Conservation (phyloP, 2,888 invertebrate genomes). For the Adela reaumurella region DNA sequence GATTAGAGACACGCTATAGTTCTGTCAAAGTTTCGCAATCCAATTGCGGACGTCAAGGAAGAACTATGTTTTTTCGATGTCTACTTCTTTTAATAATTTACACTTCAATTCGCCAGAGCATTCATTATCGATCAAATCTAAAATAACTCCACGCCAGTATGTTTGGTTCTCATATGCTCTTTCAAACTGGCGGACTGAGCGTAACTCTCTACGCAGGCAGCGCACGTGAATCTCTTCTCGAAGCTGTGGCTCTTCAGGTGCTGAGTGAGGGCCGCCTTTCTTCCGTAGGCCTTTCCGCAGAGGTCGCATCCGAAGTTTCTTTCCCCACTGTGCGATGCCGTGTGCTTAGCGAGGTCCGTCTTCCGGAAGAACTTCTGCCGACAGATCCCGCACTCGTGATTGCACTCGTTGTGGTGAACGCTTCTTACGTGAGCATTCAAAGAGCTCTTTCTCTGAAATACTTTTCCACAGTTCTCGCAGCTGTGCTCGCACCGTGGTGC, state of each 20-base stretch:
- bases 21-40: too few species aligned
- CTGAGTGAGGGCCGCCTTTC: constrained; percentile 55
- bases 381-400: constrained; percentile 34
- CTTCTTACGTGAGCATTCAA: constrained; percentile 42
- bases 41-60: too few species aligned
- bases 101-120: too few species aligned
- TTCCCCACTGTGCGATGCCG: constrained; percentile 52
- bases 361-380: constrained; percentile 34
- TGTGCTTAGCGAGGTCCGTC: constrained; percentile 41
- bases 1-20: too few species aligned
- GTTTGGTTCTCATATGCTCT: neutral
- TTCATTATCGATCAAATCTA: too few species aligned
- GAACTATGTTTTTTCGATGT: too few species aligned
- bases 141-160: neutral
- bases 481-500: constrained; percentile 26
- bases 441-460: constrained; percentile 32
- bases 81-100: too few species aligned
- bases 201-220: neutral
- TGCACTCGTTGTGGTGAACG: constrained; percentile 38
- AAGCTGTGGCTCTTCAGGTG: constrained; percentile 29
- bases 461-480: constrained; percentile 29
- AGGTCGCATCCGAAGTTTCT: constrained; percentile 53
- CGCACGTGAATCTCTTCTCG: neutral
- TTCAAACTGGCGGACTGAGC: neutral
- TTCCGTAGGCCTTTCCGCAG: constrained; percentile 55